phyloP scores from a whole-genome alignment of 2,113 vertebrate species.

The Rhagologus leucostigma region DNA sequence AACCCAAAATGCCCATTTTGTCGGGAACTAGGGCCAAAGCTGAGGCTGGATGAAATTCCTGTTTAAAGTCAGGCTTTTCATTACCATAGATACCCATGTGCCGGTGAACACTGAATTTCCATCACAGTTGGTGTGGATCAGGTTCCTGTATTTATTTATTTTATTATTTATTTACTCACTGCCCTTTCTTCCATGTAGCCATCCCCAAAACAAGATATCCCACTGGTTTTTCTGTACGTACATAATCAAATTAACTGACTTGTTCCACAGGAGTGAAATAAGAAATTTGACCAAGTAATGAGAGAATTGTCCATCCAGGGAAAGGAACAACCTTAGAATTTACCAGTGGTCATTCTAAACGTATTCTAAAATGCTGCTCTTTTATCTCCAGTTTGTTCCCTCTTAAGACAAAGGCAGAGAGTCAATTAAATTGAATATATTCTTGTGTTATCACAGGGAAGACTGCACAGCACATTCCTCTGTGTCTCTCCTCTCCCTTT shows the following conservation, averaged over 20 bases:
- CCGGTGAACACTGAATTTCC: background rate
- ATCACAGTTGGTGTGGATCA: fast-evolving
- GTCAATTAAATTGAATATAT: background rate
- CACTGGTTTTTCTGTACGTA: background rate
- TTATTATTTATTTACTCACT: fast-evolving
- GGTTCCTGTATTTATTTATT: background rate
- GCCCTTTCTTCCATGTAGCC: background rate
- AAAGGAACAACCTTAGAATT: background rate
- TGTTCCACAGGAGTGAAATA: background rate
- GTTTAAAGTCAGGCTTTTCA: background rate
- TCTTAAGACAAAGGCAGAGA: background rate
- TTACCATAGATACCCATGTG: background rate
- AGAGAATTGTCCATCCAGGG: background rate
- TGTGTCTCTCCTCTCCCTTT: background rate
- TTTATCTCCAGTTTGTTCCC: background rate
- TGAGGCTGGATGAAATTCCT: background rate
- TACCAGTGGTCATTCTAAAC: background rate
- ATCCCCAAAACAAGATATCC: background rate
- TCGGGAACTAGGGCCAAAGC: background rate
- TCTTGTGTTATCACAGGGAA: background rate
- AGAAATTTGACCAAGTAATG: background rate
- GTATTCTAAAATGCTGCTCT: background rate
- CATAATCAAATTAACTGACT: background rate
- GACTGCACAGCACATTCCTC: background rate
- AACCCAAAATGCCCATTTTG: background rate